Conservation (phyloP, 2,888 invertebrate genomes). For the Schrankia costaestrigalis region DNA sequence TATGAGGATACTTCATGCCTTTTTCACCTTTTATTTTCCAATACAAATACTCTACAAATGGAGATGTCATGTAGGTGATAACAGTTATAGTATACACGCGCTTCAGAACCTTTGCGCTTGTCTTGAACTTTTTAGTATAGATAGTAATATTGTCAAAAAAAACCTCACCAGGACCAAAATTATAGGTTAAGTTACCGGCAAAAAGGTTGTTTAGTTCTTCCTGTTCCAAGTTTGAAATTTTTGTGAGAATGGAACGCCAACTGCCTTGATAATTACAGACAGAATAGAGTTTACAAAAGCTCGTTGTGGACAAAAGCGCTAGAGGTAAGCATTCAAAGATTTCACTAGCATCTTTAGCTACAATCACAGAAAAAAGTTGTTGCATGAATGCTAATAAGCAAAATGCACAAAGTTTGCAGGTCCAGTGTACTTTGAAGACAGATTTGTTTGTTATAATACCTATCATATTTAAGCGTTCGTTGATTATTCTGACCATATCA, state of each 20-base stretch:
- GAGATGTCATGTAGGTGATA: conserved; percentile 48
- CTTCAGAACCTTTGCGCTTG: conserved; percentile 35
- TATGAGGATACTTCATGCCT: conserved; percentile 43
- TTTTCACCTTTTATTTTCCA: conserved; percentile 22
- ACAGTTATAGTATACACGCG: conserved; percentile 49
- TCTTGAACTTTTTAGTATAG: conserved; percentile 45
- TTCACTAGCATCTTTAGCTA: too few species aligned
- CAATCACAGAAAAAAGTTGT: too few species aligned
- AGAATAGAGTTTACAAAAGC: conserved; percentile 49
- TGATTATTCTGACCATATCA: too few species aligned
- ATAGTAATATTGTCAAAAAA: conserved; percentile 26
- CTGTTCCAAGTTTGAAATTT: conserved; percentile 42
- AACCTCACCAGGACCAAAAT: conserved; percentile 30
- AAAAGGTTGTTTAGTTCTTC: conserved; percentile 26
- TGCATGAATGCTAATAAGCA: too few species aligned
- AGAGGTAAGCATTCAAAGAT: too few species aligned
- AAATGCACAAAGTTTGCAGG: too few species aligned
- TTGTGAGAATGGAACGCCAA: conserved; percentile 45
- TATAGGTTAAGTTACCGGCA: conserved; percentile 31
- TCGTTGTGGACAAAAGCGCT: too few species aligned
- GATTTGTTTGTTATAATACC: too few species aligned
- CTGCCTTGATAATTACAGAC: conserved; percentile 30
- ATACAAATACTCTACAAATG: conserved; percentile 51
- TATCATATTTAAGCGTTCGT: too few species aligned
- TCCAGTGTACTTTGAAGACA: too few species aligned